phyloP scores from a whole-genome alignment of 2,888 invertebrate genomes.

The Diarsia mendica region DNA sequence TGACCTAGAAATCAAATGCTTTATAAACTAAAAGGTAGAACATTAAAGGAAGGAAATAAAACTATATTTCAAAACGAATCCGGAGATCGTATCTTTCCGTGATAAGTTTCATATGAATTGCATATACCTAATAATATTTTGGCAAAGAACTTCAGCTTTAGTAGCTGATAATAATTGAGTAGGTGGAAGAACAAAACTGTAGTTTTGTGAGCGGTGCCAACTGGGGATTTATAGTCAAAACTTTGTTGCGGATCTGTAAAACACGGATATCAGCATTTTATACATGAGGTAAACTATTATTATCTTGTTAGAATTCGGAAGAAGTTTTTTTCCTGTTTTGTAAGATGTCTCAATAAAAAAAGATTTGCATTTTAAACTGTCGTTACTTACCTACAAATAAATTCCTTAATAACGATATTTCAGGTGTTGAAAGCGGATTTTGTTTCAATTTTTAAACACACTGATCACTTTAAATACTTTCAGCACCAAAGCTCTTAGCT shows the following conservation, averaged over 20 bases:
- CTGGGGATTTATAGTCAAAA: neutral
- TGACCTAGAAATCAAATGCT: too few species aligned
- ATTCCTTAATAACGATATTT: neutral
- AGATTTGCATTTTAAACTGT: neutral
- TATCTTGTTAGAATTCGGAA: neutral
- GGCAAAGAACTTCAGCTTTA: neutral
- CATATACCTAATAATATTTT: constrained; percentile 6
- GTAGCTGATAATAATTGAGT: neutral
- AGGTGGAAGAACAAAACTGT: neutral
- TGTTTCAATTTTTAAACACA: neutral
- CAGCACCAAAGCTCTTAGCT: neutral
- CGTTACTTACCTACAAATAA: neutral
- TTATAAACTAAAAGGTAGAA: too few species aligned
- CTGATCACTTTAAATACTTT: neutral
- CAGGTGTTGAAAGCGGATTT: neutral
- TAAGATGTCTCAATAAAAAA: neutral
- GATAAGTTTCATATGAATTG: constrained; percentile 11
- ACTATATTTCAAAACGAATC: neutral
- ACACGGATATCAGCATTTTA: neutral
- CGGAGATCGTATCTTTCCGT: neutral
- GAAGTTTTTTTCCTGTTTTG: neutral
- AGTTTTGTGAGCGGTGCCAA: neutral
- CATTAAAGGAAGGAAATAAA: neutral
- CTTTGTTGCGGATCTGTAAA: neutral
- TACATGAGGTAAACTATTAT: neutral